phyloP scores from a whole-genome alignment of 2,113 vertebrate species.

The Todiramphus chloris region DNA sequence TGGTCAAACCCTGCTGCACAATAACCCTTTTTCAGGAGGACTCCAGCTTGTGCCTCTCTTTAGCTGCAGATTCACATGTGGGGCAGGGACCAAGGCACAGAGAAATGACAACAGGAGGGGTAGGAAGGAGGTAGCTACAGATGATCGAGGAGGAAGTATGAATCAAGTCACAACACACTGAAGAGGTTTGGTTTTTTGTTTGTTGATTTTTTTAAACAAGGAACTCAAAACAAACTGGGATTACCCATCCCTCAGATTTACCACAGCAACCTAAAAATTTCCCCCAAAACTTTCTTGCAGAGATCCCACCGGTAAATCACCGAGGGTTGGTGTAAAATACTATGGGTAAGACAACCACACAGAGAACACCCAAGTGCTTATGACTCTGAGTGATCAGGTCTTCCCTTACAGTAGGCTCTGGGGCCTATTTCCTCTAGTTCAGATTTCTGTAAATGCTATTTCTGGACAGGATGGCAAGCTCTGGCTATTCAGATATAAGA shows the following conservation, averaged over 20 bases:
- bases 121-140: background rate
- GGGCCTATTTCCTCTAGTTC: background rate
- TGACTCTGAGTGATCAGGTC: background rate
- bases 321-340: background rate
- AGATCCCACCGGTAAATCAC: background rate
- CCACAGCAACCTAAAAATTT: background rate
- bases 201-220: background rate
- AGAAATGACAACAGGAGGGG: background rate
- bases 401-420: background rate
- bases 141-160: background rate
- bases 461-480: background rate
- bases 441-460: background rate
- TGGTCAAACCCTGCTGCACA: background rate
- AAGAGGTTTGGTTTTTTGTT: background rate
- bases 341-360: background rate
- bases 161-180: background rate
- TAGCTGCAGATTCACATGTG: background rate
- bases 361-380: background rate
- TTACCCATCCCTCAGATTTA: background rate
- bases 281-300: background rate
- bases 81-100: background rate
- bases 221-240: background rate
- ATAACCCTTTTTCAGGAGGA: background rate
- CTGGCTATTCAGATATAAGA: background rate
- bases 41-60: background rate